phyloP scores from a whole-genome alignment of 2,888 invertebrate genomes.

The Thalpophila matura region DNA sequence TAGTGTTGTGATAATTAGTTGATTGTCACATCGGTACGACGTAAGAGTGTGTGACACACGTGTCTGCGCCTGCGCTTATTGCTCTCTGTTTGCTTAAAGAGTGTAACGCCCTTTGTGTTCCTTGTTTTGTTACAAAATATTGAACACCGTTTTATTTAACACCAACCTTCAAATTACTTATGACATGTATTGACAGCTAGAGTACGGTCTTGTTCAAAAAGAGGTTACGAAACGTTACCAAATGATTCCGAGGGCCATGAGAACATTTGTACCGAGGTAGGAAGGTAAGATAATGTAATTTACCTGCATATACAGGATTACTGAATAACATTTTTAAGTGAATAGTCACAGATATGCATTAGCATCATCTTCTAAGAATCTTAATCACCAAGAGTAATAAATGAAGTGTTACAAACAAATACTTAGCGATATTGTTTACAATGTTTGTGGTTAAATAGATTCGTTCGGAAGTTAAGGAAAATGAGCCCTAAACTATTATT shows the following conservation, averaged over 20 bases:
- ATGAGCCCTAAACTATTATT: background rate
- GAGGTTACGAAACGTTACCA: slow-evolving; percentile 74
- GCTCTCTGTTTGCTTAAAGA: slow-evolving; percentile 82
- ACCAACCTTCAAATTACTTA: slow-evolving; percentile 87
- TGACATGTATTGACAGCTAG: slow-evolving; percentile 82
- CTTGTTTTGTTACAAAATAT: slow-evolving; percentile 91
- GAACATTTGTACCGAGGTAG: slow-evolving; percentile 2
- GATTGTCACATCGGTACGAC: slow-evolving; percentile 66
- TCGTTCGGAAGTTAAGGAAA: slow-evolving; percentile 36
- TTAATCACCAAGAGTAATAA: slow-evolving; percentile 9
- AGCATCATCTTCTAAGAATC: slow-evolving; percentile 37
- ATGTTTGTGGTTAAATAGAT: slow-evolving; percentile 24
- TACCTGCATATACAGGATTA: slow-evolving; percentile 8
- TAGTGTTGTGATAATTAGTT: slow-evolving; percentile 84
- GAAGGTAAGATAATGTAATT: slow-evolving; percentile 11
- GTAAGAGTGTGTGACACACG: slow-evolving; percentile 65
- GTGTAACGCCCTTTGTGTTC: slow-evolving; percentile 90
- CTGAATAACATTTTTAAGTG: slow-evolving; percentile 8
- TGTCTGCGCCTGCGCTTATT: slow-evolving; percentile 71
- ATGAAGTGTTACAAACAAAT: slow-evolving; percentile 17
- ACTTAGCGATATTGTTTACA: slow-evolving; percentile 16
- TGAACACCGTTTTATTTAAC: slow-evolving; percentile 91
- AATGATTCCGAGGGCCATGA: slow-evolving; percentile 48
- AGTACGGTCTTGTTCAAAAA: slow-evolving; percentile 74
- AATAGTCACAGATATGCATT: slow-evolving; percentile 16